Evolutionary conservation across 2,797 vertebrate genomes (phyloP).

Genomic region (Anabacerthia variegaticeps): DNA sequence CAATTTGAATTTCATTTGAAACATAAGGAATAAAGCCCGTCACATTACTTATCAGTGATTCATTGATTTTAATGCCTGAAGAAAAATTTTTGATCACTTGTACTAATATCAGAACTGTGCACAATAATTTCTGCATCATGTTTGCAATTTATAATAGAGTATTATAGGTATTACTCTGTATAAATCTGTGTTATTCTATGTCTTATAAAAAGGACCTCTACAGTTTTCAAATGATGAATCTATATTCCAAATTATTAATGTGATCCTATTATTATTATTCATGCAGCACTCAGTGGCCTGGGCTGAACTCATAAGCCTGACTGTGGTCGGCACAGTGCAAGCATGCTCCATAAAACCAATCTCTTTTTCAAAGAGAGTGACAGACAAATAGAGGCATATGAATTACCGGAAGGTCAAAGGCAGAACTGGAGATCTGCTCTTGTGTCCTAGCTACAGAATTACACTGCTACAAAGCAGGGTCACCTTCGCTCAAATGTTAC

Average conservation of each 20-base stretch:
- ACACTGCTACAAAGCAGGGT: neutral
- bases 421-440: neutral
- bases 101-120: neutral
- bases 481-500: neutral
- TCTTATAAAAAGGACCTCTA: neutral
- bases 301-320: neutral
- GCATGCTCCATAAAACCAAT: neutral
- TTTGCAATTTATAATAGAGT: neutral
- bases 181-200: neutral
- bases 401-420: neutral
- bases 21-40: neutral
- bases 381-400: neutral
- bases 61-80: constrained; percentile 23
- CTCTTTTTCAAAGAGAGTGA: neutral
- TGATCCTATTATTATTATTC: neutral
- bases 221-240: neutral
- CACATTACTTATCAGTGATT: constrained; percentile 25
- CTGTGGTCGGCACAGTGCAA: neutral
- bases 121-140: neutral
- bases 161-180: neutral
- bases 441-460: neutral
- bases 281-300: neutral
- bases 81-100: neutral
- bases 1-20: constrained; percentile 49
- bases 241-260: neutral